Percentiles rank a stretch among this genome's conserved stretches.
phyloP scores from a whole-genome alignment of 2,113 vertebrate species.

The Alethe diademata region DNA sequence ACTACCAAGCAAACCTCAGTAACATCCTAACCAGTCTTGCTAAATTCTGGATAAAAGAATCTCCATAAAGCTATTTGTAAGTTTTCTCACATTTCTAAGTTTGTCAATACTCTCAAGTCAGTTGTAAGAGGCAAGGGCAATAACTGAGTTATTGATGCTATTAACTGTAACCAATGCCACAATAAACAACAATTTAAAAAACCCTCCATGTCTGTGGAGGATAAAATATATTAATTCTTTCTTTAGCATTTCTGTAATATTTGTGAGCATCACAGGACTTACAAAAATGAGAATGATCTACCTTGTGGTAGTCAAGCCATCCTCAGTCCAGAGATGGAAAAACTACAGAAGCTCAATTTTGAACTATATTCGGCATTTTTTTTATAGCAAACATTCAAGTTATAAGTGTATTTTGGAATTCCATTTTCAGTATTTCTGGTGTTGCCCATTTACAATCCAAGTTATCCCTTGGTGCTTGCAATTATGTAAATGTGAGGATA shows the following conservation, averaged over 20 bases:
- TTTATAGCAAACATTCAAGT: background rate
- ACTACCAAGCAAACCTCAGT: background rate
- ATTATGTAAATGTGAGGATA: background rate
- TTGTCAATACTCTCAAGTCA: background rate
- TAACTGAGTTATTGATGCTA: background rate
- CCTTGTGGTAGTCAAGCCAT: background rate
- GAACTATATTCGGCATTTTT: background rate
- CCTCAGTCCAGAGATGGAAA: background rate
- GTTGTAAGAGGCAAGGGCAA: background rate
- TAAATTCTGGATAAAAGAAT: background rate
- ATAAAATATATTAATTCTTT: background rate
- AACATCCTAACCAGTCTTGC: background rate
- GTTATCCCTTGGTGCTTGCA: background rate
- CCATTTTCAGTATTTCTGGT: background rate
- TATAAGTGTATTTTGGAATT: background rate
- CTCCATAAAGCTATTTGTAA: background rate
- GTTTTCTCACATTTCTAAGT: background rate
- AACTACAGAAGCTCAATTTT: background rate
- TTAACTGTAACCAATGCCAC: background rate
- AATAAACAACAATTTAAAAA: background rate
- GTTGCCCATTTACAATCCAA: background rate
- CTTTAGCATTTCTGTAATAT: background rate
- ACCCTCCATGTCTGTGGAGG: accelerated
- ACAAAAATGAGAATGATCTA: background rate
- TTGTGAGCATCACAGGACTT: background rate